Evolutionary conservation across 2,113 vertebrate genomes (phyloP), one percentile per base, ranked within the genome.

Genomic region (Colius striatus): DNA sequence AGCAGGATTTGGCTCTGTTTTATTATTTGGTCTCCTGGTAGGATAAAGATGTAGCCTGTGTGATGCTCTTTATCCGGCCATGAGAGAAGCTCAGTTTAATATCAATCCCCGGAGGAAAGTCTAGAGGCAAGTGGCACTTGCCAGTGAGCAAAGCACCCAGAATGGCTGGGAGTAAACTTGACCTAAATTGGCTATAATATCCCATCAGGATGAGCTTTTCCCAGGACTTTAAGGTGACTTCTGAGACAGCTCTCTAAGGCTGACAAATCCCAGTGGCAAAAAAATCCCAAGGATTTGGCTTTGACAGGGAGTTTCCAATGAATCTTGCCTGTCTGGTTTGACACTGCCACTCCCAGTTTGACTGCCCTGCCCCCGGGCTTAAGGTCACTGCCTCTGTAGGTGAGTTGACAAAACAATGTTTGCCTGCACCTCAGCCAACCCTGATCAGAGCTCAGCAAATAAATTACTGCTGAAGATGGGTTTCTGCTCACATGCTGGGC

Each of bases 311-410:
- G 68, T 89, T 92, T 92, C 86, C 50, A 89, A 11, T 81, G 77
- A 89, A 84, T 94, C 96, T 75, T 84, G 86, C 48, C 70, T 67
- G 43, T 92, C 96, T 89, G 86, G 95, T 97, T 95, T 89, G 89
- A 63, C 65, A 3, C 65, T 48, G 83, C 80, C 57, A 1, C 92
- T 96, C 94, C 95, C 89, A 81, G 61, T 12, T 12, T 77, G 36
- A 45, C 80, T 90, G 86, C 76, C 88, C 84, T 95, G 75, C 75
- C 79, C 41, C 55, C 2, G 3, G 73, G 65, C 75, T 92, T 71
- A 80, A 93, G 91, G 79, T 91, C 78, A 85, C 48, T 81, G 84
- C 60, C 65, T 67, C 50, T 4, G 5, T 25, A 87, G 61, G 45
- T 30, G 73, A 78, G 57, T 4, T 93, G 73, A 71, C 0, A 4